Conservation (phyloP, 1,140 invertebrate species). For the Solenopsis fugax region DNA sequence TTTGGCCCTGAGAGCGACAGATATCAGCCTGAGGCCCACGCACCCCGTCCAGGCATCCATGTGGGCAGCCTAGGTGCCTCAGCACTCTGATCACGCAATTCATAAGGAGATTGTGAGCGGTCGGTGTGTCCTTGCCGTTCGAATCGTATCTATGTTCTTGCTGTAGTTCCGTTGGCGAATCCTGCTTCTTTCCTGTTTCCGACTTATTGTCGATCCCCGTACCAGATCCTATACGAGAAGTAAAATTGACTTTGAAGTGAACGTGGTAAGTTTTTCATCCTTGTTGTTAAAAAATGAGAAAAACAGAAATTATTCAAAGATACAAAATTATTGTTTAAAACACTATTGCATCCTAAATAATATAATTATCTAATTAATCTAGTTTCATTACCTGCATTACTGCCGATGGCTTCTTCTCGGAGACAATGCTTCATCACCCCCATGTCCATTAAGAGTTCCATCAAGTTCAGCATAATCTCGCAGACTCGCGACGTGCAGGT, state of each 20-base stretch:
- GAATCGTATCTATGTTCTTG: slow-evolving; percentile 84
- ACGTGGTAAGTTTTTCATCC: not conserved
- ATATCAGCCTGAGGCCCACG: slow-evolving; percentile 96
- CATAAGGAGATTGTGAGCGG: slow-evolving; percentile 86
- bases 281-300: not conserved
- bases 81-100: slow-evolving; percentile 91
- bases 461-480: slow-evolving; percentile 95
- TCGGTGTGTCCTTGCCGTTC: slow-evolving; percentile 82
- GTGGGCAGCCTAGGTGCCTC: slow-evolving; percentile 96
- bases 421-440: slow-evolving; percentile 91
- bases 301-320: not conserved
- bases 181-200: slow-evolving; percentile 86
- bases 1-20: slow-evolving; percentile 94
- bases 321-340: not conserved
- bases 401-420: slow-evolving; percentile 84
- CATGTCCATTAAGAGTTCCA: slow-evolving; percentile 96
- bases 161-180: slow-evolving; percentile 85
- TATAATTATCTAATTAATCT: slow-evolving; percentile 1
- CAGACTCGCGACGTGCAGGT: slow-evolving; percentile 94
- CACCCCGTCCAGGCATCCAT: slow-evolving; percentile 94
- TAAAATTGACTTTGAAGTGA: not conserved
- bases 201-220: slow-evolving; percentile 78
- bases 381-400: slow-evolving; percentile 63
- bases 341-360: not conserved
- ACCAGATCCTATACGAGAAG: slow-evolving; percentile 63